Base-by-base conservation (phyloP, 2,888 invertebrate genomes). In the Bellardia bayeri region DNA sequence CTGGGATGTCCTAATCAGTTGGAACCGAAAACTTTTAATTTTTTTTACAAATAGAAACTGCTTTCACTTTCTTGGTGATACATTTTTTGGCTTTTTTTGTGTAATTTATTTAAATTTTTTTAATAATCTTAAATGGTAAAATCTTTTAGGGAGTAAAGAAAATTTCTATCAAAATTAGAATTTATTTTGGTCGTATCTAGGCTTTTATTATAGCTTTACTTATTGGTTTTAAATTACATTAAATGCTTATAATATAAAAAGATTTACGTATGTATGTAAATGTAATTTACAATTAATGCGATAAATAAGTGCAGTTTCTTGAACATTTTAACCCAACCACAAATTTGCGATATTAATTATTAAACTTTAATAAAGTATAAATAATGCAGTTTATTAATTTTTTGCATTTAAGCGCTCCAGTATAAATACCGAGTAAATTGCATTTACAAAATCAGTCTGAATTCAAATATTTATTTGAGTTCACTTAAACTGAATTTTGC, bases 351-450 rank as follows among this genome's bases (percentile, higher is more conserved):
- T 83, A 86, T 80, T 45, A 75, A 16, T 58, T 72, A 42, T 56
- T 16, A 16, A 64, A 13, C 9, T 40, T 11, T 13, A 30, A 40
- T 40, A 78, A 23, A 58, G 45, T 81, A 54, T 61, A 42, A 74
- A 54, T 61, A 42, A 74, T 42, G 61, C 40, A 51, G 13, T 16
- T 13, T 11, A 69, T 71, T 49, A 4, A 30, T 11, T 45, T 63
- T 13, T 69, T 54, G 33, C 33, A 30, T 11, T 37, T 16, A 5
- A 37, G 51, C 16, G 16, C 23, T 13, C 7, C n/a, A 56, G 68
- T 82, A 87, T 85, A 87, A 85, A 85, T 87, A 87, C 45, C 3
- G 37, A 14, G 40, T 37, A 63, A 64, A 75, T 37, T 75, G n/a
- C 40, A 58, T 8, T 79, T 33, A 3, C 2, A 64, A 81, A 63